Conservation (phyloP, 2,888 invertebrate species). For the Pachycephus smyrnensis region DNA sequence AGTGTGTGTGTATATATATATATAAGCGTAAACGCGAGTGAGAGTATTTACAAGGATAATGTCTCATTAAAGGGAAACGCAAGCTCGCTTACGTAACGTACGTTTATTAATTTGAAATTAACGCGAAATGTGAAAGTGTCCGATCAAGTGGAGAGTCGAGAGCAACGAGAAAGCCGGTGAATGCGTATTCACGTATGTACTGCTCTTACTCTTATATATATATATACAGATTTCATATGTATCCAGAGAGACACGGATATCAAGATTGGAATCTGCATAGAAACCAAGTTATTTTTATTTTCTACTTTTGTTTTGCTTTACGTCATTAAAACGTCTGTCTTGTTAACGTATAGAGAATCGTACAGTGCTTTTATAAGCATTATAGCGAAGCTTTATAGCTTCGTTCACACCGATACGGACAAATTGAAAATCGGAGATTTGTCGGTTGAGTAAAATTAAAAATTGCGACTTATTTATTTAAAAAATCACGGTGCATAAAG, state of each 20-base stretch:
- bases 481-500: too few species aligned
- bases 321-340: background rate
- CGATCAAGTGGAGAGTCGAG: constrained; percentile 34
- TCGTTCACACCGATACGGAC: background rate
- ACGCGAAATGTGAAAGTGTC: constrained; percentile 58
- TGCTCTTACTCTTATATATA: background rate
- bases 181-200: background rate
- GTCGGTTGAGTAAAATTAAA: too few species aligned
- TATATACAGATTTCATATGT: background rate
- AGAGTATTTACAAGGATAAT: background rate
- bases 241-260: background rate
- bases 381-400: too few species aligned
- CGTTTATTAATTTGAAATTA: constrained; percentile 53
- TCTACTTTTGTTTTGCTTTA: background rate
- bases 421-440: background rate
- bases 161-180: constrained; percentile 11
- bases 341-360: background rate
- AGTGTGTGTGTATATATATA: background rate
- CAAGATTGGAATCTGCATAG: background rate
- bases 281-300: background rate
- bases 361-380: fast-evolving
- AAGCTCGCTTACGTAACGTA: constrained; percentile 36
- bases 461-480: background rate
- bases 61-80: constrained; percentile 1
- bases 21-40: background rate